Evolutionary conservation across 2,888 invertebrate species (phyloP).

Genomic region (Orthonychiurus folsomi): DNA sequence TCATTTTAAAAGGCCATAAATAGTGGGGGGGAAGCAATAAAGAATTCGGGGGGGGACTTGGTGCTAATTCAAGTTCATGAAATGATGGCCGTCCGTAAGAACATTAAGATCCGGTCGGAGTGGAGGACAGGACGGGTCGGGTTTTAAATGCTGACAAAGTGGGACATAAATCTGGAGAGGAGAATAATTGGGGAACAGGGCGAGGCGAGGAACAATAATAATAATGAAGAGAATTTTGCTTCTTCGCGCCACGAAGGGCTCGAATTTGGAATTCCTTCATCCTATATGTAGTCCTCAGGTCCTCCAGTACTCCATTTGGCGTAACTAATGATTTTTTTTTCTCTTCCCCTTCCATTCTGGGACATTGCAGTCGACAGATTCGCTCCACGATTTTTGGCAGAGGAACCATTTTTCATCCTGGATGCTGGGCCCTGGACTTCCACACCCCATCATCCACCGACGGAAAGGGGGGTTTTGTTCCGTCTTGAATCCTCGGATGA

Average conservation of each 20-base stretch:
- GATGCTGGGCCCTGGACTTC: slow-evolving; percentile 12
- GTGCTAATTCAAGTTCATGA: background rate
- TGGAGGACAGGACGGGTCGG: background rate
- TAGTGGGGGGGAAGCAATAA: background rate
- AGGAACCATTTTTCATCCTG: slow-evolving; percentile 40
- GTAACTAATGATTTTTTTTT: slow-evolving; percentile 16
- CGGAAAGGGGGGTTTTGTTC: slow-evolving; percentile 22
- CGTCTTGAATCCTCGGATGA: slow-evolving; percentile 41
- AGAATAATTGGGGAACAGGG: slow-evolving; percentile 8
- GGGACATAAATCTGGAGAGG: slow-evolving; percentile 5
- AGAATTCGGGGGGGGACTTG: background rate
- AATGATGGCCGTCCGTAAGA: too few species aligned
- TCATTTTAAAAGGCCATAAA: background rate
- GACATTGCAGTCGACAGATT: slow-evolving; percentile 37
- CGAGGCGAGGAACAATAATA: slow-evolving; percentile 11
- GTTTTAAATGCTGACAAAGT: slow-evolving; percentile 12
- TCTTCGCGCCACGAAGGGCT: slow-evolving; percentile 1
- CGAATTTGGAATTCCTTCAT: background rate
- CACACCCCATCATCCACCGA: too few species aligned
- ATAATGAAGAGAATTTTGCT: too few species aligned
- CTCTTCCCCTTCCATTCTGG: background rate
- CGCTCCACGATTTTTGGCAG: slow-evolving; percentile 40
- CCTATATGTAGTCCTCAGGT: background rate
- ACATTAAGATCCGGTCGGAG: background rate
- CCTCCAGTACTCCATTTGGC: background rate